phyloP scores from a whole-genome alignment of 2,797 vertebrate genomes.

The Petrocephalus schoutedeni region DNA sequence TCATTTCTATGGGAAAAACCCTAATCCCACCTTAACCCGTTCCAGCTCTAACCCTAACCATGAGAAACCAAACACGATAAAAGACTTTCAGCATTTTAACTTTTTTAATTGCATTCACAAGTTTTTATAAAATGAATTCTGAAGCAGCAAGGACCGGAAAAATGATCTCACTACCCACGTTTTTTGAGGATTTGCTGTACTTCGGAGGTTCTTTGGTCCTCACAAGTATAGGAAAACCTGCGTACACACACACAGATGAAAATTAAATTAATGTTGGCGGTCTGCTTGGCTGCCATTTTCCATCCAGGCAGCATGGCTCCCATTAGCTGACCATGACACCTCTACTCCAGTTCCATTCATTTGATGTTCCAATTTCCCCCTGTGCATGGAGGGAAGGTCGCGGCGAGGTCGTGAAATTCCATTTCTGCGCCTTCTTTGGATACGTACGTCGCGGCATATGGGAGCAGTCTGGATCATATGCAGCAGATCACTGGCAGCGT shows the following conservation, averaged over 20 bases:
- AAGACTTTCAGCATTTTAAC: neutral
- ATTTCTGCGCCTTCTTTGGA: constrained; percentile 30
- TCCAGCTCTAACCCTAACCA: neutral
- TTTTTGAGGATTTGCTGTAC: too few species aligned
- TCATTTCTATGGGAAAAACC: neutral
- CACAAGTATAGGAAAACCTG: too few species aligned
- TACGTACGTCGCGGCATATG: constrained; percentile 54
- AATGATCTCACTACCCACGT: neutral
- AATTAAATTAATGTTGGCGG: neutral
- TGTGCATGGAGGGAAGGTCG: constrained; percentile 40
- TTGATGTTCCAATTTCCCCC: constrained; percentile 47
- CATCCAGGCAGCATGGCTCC: constrained; percentile 27
- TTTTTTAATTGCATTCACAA: neutral
- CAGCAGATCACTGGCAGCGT: constrained; percentile 43
- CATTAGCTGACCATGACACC: constrained; percentile 29
- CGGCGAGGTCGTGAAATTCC: constrained; percentile 31
- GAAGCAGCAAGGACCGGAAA: neutral
- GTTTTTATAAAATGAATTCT: neutral
- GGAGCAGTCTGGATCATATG: constrained; percentile 51
- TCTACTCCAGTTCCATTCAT: constrained; percentile 35
- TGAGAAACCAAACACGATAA: neutral
- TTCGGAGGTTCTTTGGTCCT: too few species aligned
- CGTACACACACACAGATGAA: neutral
- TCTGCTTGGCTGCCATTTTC: neutral
- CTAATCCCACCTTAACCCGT: neutral